These are phyloP conservation scores for Dinothrombium tinctorium DNA, from an alignment of 1,140 invertebrate genomes.

Conservation along the genomic window DNA sequence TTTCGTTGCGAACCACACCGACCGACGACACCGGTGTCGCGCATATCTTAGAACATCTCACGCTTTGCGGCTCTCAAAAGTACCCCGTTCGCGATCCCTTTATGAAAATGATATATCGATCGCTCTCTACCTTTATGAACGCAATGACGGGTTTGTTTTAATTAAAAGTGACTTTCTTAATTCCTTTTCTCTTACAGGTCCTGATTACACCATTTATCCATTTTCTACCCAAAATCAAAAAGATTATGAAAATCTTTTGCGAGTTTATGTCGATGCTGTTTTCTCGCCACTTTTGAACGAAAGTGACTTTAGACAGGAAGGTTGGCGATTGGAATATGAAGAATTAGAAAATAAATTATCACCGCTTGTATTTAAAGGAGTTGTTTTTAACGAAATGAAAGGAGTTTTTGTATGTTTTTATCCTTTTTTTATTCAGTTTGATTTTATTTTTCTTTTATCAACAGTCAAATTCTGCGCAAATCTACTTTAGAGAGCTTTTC, in stretches of 20 bases:
- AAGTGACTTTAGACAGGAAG: slow-evolving; percentile 71
- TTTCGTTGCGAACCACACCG: slow-evolving; percentile 70
- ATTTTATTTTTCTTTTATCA: neutral
- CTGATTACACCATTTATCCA: slow-evolving; percentile 85
- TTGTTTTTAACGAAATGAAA: slow-evolving; percentile 97
- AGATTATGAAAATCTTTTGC: slow-evolving; percentile 37
- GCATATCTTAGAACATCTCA: slow-evolving; percentile 79
- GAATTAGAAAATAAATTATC: slow-evolving; percentile 43
- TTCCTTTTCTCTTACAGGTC: slow-evolving; percentile 23
- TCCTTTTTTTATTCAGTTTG: slow-evolving; percentile 1
- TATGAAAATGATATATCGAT: slow-evolving; percentile 81
- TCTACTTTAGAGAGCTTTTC: slow-evolving; percentile 36
- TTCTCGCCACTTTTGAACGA: slow-evolving; percentile 55
- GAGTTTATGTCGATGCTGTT: slow-evolving; percentile 67
- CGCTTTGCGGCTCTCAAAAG: slow-evolving; percentile 61
- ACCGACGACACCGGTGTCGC: slow-evolving; percentile 67
- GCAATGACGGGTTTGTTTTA: slow-evolving; percentile 45
- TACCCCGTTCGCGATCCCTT: slow-evolving; percentile 71
- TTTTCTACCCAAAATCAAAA: slow-evolving; percentile 72
- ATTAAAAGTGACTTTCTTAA: neutral
- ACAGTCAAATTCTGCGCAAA: slow-evolving; percentile 7
- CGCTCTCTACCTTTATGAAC: slow-evolving; percentile 87
- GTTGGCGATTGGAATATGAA: slow-evolving; percentile 69
- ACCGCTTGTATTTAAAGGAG: slow-evolving; percentile 56
- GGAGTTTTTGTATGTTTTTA: slow-evolving; percentile 46